These are phyloP conservation scores for Reticulitermes lucifugus DNA, from an alignment of 2,888 invertebrate species.

Conservation along the genomic window DNA sequence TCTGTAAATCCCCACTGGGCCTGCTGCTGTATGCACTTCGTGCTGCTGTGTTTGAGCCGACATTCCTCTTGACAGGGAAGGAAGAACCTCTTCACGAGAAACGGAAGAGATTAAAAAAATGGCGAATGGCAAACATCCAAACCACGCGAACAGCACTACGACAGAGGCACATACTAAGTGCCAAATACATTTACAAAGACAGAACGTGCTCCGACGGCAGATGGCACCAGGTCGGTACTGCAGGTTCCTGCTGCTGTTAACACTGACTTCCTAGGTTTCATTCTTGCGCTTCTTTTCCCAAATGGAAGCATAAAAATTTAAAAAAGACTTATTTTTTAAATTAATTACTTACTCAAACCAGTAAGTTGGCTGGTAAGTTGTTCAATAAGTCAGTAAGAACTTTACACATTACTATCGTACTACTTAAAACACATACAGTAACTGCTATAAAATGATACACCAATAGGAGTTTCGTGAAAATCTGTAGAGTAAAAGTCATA, in stretches of 20 bases:
- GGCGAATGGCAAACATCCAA: slow-evolving; percentile 34
- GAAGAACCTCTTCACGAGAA: background rate
- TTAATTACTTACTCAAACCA: background rate
- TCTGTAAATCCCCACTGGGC: too few species aligned
- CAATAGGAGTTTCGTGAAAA: too few species aligned
- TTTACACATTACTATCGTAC: background rate
- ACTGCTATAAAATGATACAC: too few species aligned
- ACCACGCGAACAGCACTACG: slow-evolving; percentile 19
- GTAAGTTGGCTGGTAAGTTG: background rate
- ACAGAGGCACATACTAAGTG: slow-evolving; percentile 5
- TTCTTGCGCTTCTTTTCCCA: too few species aligned
- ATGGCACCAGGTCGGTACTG: slow-evolving; percentile 6
- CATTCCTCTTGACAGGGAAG: slow-evolving; percentile 26
- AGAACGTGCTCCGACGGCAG: background rate
- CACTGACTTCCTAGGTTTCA: too few species aligned
- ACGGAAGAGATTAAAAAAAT: slow-evolving; percentile 17
- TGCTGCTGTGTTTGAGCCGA: background rate
- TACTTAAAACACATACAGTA: background rate
- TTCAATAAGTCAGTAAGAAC: background rate
- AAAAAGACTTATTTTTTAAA: background rate
- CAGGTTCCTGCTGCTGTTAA: background rate
- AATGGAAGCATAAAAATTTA: background rate
- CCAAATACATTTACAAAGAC: slow-evolving; percentile 31
- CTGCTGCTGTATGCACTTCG: too few species aligned
- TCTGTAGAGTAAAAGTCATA: too few species aligned